Evolutionary conservation across 2,888 invertebrate species (phyloP).

Genomic region (Brenthis hecate): DNA sequence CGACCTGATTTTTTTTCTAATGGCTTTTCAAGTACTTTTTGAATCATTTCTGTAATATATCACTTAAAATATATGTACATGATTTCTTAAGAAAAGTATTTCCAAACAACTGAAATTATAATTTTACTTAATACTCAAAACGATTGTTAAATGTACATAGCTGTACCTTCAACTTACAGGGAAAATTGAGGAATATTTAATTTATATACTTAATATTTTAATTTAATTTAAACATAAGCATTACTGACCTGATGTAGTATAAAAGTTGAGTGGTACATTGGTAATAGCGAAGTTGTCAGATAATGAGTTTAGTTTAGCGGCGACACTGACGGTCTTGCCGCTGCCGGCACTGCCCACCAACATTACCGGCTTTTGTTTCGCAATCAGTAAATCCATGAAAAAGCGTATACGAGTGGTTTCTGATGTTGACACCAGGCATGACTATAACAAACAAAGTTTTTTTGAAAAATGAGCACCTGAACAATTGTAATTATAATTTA

Average conservation of each 20-base stretch:
- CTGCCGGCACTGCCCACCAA: constrained; percentile 94
- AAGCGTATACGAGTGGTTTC: constrained; percentile 94
- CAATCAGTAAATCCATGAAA: constrained; percentile 92
- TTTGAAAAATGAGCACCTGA: no score
- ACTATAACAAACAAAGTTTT: constrained; percentile 70
- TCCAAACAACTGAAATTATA: no score
- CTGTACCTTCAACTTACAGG: no score
- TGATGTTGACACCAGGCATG: constrained; percentile 91
- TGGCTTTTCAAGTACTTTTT: constrained; percentile 93
- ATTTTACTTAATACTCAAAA: no score
- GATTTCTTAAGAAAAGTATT: constrained; percentile 7
- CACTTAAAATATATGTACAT: neutral
- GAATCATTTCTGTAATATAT: constrained; percentile 87
- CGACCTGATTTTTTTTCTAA: constrained; percentile 97
- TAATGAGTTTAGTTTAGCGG: constrained; percentile 89
- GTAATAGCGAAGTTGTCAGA: constrained; percentile 90
- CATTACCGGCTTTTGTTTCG: constrained; percentile 92
- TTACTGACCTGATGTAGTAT: constrained; percentile 90
- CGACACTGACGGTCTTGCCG: constrained; percentile 95
- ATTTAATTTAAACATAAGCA: no score
- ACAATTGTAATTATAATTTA: no score
- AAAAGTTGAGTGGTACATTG: constrained; percentile 97
- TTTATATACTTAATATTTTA: no score
- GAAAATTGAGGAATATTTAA: no score
- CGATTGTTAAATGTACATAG: no score